Percentiles rank a stretch among this genome's conserved stretches.
phyloP scores from a whole-genome alignment of 2,797 vertebrate genomes.

The Percopsis omiscomaycus region DNA sequence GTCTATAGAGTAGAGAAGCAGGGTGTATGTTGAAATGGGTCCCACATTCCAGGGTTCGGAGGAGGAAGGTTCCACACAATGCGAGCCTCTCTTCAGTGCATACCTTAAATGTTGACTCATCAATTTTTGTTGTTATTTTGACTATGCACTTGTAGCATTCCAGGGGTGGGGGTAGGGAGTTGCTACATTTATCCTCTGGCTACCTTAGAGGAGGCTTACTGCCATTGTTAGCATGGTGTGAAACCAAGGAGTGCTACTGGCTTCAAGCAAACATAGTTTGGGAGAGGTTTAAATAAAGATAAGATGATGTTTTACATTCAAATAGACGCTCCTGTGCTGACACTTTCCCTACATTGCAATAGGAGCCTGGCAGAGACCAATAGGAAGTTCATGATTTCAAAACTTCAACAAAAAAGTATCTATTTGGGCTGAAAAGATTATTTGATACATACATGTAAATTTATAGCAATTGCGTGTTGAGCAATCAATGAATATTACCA shows the following conservation, averaged over 20 bases:
- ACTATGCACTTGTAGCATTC: not conserved
- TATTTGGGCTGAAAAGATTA: too few species aligned
- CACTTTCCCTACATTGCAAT: not conserved
- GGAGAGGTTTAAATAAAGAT: not conserved
- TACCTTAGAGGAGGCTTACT: not conserved
- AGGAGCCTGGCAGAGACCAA: not conserved
- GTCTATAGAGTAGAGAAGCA: too few species aligned
- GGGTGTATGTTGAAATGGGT: too few species aligned
- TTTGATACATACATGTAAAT: too few species aligned
- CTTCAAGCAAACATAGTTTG: not conserved
- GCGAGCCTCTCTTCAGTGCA: too few species aligned
- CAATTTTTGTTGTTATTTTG: not conserved
- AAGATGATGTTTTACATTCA: not conserved
- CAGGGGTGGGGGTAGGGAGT: not conserved
- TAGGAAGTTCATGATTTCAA: too few species aligned
- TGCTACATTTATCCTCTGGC: not conserved
- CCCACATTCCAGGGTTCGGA: too few species aligned
- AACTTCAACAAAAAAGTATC: too few species aligned
- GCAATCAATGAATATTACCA: too few species aligned
- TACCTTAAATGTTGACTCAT: too few species aligned
- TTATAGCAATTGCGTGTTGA: too few species aligned
- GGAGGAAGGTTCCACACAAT: too few species aligned
- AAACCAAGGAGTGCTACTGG: not conserved
- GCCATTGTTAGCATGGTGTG: slow-evolving; percentile 2
- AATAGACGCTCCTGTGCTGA: not conserved